phyloP scores from a whole-genome alignment of 1,140 invertebrate genomes.

The Leptinotarsa lineolata region DNA sequence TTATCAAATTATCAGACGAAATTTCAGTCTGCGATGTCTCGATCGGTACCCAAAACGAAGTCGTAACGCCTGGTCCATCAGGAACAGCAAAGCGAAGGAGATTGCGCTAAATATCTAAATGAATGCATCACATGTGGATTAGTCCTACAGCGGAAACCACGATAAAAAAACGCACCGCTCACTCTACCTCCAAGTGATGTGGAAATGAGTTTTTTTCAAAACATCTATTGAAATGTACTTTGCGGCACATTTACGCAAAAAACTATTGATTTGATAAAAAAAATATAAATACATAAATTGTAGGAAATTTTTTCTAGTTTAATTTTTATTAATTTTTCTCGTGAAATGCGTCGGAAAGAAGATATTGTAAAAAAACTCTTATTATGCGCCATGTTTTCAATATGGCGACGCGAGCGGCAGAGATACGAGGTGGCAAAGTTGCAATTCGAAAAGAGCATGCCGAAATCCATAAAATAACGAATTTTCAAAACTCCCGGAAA shows the following conservation, averaged over 20 bases:
- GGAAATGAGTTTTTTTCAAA: constrained; percentile 12
- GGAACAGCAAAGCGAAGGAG: too few species aligned
- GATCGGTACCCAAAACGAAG: too few species aligned
- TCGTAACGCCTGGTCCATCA: too few species aligned
- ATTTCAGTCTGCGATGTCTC: constrained; percentile 19
- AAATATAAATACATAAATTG: constrained; percentile 12
- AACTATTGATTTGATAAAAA: constrained; percentile 18
- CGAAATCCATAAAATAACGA: constrained; percentile 2
- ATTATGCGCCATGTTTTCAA: too few species aligned
- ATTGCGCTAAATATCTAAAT: too few species aligned
- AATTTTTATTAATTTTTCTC: constrained; percentile 10
- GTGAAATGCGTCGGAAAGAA: constrained; percentile 13
- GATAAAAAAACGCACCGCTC: background rate
- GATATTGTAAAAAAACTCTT: constrained; percentile 13
- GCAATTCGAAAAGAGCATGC: background rate
- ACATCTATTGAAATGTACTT: constrained; percentile 2
- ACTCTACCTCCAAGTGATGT: background rate
- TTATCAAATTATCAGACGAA: too few species aligned
- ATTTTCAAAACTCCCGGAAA: too few species aligned
- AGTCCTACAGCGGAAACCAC: too few species aligned
- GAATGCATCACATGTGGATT: too few species aligned
- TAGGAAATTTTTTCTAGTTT: constrained; percentile 15
- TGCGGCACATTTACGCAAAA: constrained; percentile 12
- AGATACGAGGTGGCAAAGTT: too few species aligned
- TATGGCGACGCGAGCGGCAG: too few species aligned